Base-by-base conservation (phyloP, 2,888 invertebrate genomes). In the Bruchidius siliquastri region DNA sequence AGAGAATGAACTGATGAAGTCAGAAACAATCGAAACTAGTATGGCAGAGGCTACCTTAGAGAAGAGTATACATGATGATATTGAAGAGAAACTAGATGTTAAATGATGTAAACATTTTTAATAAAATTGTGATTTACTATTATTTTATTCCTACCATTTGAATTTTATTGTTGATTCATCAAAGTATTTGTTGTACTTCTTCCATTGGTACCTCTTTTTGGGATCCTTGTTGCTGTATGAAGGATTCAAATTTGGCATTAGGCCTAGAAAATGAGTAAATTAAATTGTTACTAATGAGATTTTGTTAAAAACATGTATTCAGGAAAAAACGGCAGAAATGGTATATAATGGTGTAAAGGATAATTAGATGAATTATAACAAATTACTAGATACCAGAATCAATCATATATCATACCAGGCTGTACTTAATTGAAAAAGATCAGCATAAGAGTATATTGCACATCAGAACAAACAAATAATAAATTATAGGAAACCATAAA, bases 121-220 rank as follows among this genome's bases (percentile, higher is more conserved):
- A 49, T 72, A 68, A 68, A 67, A 13, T 69, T 72, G 20, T 3
- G 22, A 68, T 13, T 68, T 10, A 68, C 68, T 32, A 72, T 13
- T 21, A 68, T 20, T 21, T 69, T n/a, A 3, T 69, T 21, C 20
- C 68, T 72, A 13, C 6, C 2, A 13, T 68, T 22, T 68, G 18
- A 10, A 71, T 70, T 78, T 83, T 76, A 94, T 93, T 8, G 94
- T 94, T 0, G 82, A 86, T 86, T 96, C 96, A 85, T 94, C 92
- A 86, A 90, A 97, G 86, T 96, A 96, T 76, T 93, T 93, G 85
- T 96, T 96, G 83, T 90, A 95, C 82, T 93, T 92, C 82, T 92
- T 95, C 90, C 92, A 92, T 2, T 89, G 88, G 74, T 81, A 88
- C 76, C 94, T 88, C 80, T 88, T 89, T 77, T 88, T 91, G 1